Percentiles rank a stretch among this genome's conserved stretches.
These are phyloP conservation scores for Pemphigus obesinymphae DNA, from an alignment of 1,140 invertebrate species.

Conservation along the genomic window DNA sequence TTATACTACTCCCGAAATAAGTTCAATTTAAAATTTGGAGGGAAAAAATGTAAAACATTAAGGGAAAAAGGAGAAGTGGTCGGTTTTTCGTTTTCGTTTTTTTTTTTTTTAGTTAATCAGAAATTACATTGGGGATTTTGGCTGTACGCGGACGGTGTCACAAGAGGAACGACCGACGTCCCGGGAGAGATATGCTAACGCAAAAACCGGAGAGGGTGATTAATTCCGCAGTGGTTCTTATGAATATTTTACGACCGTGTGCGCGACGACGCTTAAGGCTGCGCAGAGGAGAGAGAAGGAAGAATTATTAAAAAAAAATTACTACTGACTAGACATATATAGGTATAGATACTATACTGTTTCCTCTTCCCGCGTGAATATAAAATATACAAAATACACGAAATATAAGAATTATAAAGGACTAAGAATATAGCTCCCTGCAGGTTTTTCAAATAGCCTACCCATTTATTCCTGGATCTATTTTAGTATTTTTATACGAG, in stretches of 20 bases:
- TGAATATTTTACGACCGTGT: conserved; percentile 27
- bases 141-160: neutral
- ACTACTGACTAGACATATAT: too few relatives aligned
- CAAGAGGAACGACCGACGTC: conserved; percentile 31
- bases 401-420: too few relatives aligned
- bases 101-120: conserved; percentile 39
- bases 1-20: neutral
- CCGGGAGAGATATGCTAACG: conserved; percentile 39
- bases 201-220: conserved; percentile 38
- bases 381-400: too few relatives aligned
- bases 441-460: too few relatives aligned
- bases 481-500: too few relatives aligned
- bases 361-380: neutral
- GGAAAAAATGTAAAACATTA: conserved; percentile 7
- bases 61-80: conserved; percentile 17
- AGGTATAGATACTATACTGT: too few relatives aligned
- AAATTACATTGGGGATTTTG: conserved; percentile 41
- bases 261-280: neutral
- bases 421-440: too few relatives aligned
- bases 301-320: conserved; percentile 19
- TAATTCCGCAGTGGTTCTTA: conserved; percentile 19
- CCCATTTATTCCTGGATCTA: too few relatives aligned
- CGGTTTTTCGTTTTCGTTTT: neutral
- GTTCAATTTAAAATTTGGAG: conserved; percentile 22
- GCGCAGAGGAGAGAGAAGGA: neutral